Base-by-base conservation (phyloP, 2,797 vertebrate species). In the Danio choprae region DNA sequence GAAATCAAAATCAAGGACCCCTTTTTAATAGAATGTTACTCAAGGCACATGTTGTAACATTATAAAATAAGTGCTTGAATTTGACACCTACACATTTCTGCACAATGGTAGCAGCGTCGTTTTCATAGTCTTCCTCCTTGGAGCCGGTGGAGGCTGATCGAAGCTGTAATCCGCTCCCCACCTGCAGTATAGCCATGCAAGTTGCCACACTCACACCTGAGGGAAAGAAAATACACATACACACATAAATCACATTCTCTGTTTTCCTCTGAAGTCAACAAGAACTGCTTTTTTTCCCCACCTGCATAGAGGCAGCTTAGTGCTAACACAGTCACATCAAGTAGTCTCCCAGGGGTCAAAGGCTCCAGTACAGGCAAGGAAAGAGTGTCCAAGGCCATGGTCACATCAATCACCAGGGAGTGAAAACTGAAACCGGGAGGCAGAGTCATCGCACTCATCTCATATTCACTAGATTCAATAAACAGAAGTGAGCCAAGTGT, bases 71-170 rank as follows among this genome's bases (percentile, higher is more conserved):
- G 10, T 51, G 9, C 8, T 12, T 51, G 8, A 51, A 29, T 29
- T 40, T 81, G 73, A 63, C 12, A 95, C 97, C 92, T 93, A 99
- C 97, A 90, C 98, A 99, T 96, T 99, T 99, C 92, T 99, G 97
- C 77, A 99, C 98, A 74, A 99, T 99, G 29, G 97, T 98, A 88
- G 97, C 97, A 18, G 97, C 97, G 4, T 99, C 98, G 0, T 98
- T 98, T 90, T 99, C 98, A 74, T 99, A 99, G 90, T 99, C 98
- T 2, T 99, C 98, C 87, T 99, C 98, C 91, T 99, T 99, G 53
- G 96, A 96, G 78, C 97, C 96, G 0, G 97, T 97, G 20, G 97
- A 96, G 22, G 96, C 94, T 0, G 97, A 96, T 74, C 98, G 96
- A 79, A 98, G 96, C 90, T 98, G 98, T 81, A 98, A 93, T 53